Evolutionary conservation across 2,797 vertebrate species (phyloP), one percentile per base, ranked within the genome.

Genomic region (Loris lydekkerianus): DNA sequence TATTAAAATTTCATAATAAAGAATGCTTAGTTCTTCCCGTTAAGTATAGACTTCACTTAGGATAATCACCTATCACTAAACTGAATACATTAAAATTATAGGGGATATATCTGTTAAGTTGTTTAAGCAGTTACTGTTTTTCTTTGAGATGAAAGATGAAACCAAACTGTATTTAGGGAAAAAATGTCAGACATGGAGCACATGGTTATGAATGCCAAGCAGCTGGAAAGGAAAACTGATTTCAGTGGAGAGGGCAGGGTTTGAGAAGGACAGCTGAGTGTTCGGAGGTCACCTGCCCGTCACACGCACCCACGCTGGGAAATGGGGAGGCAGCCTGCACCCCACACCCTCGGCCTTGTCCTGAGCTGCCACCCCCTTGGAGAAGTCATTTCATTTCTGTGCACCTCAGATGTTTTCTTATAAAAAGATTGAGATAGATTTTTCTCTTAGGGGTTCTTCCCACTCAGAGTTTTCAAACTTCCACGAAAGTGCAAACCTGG

Each of bases 341-440:
- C 20, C 11, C 1, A 0, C 0, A 0, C 10, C 29, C 10, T 34
- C 27, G 21, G 31, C 60, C 34, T 86, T 5, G 7, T 25, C 70
- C 7, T 1, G 11, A 17, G 8, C 58, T 9, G 0, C 5, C 14
- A 1, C 5, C 27, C 8, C 49, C 10, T 17, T 13, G 0, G 49
- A 46, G n/a, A 53, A 10, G n/a, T 53, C 29, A 0, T 9, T 18
- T 23, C 18, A 5, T 17, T 70, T n/a, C 60, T 34, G 7, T 5
- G 7, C 5, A 5, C 9, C 34, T 56, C 69, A 13, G 13, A 3
- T 29, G 67, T 18, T 21, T 21, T 34, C 80, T 23, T 7, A 5
- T 18, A 31, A 40, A 61, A 73, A 43, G 1, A 4, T 25, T 4
- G 15, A 21, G 7, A 3, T 11, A 21, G 60, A 40, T 34, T 65